phyloP scores from a whole-genome alignment of 1,140 invertebrate genomes.

The Contarinia nasturtii region DNA sequence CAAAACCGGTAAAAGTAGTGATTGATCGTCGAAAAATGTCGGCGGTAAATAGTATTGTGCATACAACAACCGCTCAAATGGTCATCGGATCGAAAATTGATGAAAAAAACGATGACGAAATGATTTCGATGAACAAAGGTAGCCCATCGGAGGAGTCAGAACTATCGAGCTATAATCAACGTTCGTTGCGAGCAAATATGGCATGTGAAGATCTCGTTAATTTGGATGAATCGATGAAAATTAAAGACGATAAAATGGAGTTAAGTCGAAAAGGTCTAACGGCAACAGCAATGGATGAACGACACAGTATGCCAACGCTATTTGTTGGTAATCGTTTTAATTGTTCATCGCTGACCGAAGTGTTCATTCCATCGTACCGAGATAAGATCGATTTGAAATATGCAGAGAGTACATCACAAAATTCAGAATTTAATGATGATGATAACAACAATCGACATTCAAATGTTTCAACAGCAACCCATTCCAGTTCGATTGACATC shows the following conservation, averaged over 20 bases:
- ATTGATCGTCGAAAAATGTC: slow-evolving; percentile 13
- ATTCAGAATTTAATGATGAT: background rate
- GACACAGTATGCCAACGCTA: slow-evolving; percentile 27
- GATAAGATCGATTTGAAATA: slow-evolving; percentile 10
- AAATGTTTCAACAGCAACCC: slow-evolving; percentile 15
- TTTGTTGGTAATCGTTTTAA: slow-evolving; percentile 35
- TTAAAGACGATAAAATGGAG: slow-evolving; percentile 15
- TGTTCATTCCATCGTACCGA: slow-evolving; percentile 30
- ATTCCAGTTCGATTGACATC: slow-evolving; percentile 31
- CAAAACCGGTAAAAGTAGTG: slow-evolving; percentile 12
- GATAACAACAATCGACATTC: slow-evolving; percentile 2
- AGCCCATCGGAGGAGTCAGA: slow-evolving; percentile 31
- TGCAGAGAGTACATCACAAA: background rate
- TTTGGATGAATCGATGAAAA: slow-evolving; percentile 28
- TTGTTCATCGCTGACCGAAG: slow-evolving; percentile 27
- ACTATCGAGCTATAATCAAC: slow-evolving; percentile 33
- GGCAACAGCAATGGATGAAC: slow-evolving; percentile 6
- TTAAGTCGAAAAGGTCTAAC: slow-evolving; percentile 7
- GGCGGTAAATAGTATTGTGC: slow-evolving; percentile 15
- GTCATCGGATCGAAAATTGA: too few relatives aligned
- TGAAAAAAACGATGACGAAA: slow-evolving; percentile 8
- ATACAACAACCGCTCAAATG: slow-evolving; percentile 27
- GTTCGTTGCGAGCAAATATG: slow-evolving; percentile 27
- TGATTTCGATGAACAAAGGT: background rate
- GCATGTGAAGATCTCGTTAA: slow-evolving; percentile 44